Evolutionary conservation across 1,140 invertebrate species (phyloP).

Genomic region (Drosophila hydei): DNA sequence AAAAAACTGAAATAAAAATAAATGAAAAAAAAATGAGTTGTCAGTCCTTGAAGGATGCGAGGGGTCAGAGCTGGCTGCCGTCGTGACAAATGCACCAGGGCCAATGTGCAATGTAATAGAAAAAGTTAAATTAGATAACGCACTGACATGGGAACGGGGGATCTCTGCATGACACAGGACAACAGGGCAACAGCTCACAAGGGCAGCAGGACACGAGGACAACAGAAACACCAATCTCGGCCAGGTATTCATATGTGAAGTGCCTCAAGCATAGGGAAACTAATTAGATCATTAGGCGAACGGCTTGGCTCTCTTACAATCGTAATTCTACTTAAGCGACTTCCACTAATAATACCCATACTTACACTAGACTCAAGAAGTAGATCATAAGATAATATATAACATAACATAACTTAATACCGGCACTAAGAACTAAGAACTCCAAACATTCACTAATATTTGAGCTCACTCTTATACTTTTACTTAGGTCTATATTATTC

Average conservation of each 20-base stretch:
- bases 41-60: constrained; percentile 67
- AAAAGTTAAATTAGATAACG: constrained; percentile 79
- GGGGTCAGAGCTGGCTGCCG: constrained; percentile 38
- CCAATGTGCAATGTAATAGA: constrained; percentile 75
- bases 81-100: constrained; percentile 64
- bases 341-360: neutral
- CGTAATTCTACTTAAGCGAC: neutral
- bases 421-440: too few relatives aligned
- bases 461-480: too few relatives aligned
- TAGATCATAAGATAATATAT: too few relatives aligned
- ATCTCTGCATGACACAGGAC: neutral
- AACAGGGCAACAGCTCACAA: too few relatives aligned
- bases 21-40: constrained; percentile 31
- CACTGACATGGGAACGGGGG: constrained; percentile 48
- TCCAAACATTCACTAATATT: too few relatives aligned
- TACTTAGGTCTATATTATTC: neutral
- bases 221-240: neutral
- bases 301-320: neutral
- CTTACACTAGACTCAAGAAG: neutral
- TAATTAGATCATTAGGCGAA: constrained; percentile 2
- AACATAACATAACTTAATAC: too few relatives aligned
- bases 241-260: constrained; percentile 16
- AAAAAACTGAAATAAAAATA: constrained; percentile 3
- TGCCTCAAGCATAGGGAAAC: neutral
- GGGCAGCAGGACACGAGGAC: too few relatives aligned